Conservation (phyloP, 2,113 vertebrate species). For the Muntiacus reevesi region DNA sequence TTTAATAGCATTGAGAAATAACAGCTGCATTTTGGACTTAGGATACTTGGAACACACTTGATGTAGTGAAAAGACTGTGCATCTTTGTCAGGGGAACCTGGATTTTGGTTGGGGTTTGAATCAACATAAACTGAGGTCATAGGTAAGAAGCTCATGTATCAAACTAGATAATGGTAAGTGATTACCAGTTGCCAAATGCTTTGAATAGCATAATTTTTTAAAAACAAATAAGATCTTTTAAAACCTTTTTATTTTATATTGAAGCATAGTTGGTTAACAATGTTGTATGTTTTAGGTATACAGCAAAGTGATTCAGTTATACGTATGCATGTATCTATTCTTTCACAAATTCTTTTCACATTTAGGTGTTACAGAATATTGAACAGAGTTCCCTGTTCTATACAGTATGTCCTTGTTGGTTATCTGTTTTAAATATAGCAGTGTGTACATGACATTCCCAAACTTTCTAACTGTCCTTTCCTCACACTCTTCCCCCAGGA, state of each 20-base stretch:
- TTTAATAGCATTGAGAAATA: conserved; percentile 61
- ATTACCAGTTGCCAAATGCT: not conserved
- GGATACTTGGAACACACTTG: not conserved
- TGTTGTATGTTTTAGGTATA: not conserved
- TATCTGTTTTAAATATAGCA: not conserved
- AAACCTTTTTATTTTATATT: not conserved
- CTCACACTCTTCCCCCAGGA: not conserved
- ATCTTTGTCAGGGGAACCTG: not conserved
- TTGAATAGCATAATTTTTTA: not conserved
- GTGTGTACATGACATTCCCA: not conserved
- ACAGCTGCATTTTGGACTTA: conserved; percentile 53
- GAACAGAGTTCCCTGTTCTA: not conserved
- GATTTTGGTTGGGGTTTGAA: not conserved
- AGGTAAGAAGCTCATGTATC: not conserved
- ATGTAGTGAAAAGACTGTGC: not conserved
- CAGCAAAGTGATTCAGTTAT: not conserved
- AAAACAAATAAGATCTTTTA: not conserved
- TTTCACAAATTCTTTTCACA: not conserved
- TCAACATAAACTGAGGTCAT: not conserved
- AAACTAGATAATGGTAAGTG: not conserved
- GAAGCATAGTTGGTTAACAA: not conserved
- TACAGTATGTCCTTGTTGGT: not conserved
- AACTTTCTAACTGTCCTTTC: not conserved
- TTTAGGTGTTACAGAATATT: not conserved
- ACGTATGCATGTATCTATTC: not conserved